Conservation (phyloP, 2,888 invertebrate species). For the Parthenolecanium corni region DNA sequence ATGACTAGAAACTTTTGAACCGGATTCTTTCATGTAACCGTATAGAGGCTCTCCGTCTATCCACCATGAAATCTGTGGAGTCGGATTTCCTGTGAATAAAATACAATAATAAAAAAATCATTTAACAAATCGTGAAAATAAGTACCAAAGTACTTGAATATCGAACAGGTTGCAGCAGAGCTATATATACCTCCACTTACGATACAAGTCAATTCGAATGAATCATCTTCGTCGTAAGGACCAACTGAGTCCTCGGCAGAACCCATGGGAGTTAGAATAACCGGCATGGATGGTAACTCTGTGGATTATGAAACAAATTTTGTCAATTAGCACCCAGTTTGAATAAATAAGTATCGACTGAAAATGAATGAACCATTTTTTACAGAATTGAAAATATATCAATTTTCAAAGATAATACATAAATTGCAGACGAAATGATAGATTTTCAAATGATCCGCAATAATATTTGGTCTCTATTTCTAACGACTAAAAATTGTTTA, state of each 20-base stretch:
- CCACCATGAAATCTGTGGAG: conserved; percentile 75
- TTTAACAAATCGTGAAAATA: background rate
- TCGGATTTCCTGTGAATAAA: conserved; percentile 59
- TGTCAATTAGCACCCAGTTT: too few species aligned
- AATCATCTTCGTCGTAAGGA: conserved; percentile 76
- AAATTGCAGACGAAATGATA: too few species aligned
- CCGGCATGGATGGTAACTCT: conserved; percentile 15
- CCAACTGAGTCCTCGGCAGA: conserved; percentile 54
- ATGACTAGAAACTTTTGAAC: conserved; percentile 54
- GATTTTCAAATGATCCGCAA: too few species aligned
- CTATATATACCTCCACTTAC: conserved; percentile 69
- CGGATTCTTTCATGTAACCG: conserved; percentile 50
- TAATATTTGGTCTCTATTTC: too few species aligned
- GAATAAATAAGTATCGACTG: too few species aligned
- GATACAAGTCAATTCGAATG: conserved; percentile 70
- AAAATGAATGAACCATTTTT: too few species aligned
- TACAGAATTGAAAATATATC: too few species aligned
- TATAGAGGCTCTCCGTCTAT: conserved; percentile 61
- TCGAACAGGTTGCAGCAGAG: too few species aligned
- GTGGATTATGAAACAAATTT: background rate
- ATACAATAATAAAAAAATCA: background rate
- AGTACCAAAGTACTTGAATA: too few species aligned
- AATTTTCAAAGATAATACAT: too few species aligned
- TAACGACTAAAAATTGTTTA: too few species aligned
- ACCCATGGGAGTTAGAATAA: conserved; percentile 16